These are phyloP conservation scores for Gambelia wislizenii DNA, from an alignment of 2,797 vertebrate genomes.

Conservation along the genomic window DNA sequence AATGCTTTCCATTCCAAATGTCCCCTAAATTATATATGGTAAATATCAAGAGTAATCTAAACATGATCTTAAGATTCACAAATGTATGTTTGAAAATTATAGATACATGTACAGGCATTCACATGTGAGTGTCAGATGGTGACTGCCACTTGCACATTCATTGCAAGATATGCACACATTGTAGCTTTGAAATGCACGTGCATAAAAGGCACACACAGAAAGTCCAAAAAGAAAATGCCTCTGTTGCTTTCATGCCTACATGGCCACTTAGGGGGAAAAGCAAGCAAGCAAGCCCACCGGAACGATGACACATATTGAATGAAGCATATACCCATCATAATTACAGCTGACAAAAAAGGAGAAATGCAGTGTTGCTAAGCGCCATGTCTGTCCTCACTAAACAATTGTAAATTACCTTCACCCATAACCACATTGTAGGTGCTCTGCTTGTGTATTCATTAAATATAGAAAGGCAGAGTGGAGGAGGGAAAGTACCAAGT, in stretches of 20 bases:
- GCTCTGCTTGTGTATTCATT: slow-evolving; percentile 71
- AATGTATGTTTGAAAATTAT: background rate
- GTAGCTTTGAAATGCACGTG: background rate
- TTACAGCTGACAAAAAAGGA: slow-evolving; percentile 48
- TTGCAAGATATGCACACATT: background rate
- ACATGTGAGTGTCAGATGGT: background rate
- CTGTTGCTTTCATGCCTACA: slow-evolving; percentile 33
- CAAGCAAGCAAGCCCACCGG: slow-evolving; percentile 22
- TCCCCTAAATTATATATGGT: background rate
- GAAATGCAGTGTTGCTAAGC: slow-evolving; percentile 72
- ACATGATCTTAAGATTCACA: background rate
- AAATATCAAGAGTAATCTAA: background rate
- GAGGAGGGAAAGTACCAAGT: slow-evolving; percentile 58
- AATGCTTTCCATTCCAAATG: background rate
- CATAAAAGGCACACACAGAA: background rate
- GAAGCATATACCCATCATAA: slow-evolving; percentile 40
- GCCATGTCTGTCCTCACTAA: slow-evolving; percentile 73
- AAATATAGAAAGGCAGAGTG: slow-evolving; percentile 72
- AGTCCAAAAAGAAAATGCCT: background rate
- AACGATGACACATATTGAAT: background rate
- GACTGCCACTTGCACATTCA: background rate
- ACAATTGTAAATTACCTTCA: slow-evolving; percentile 82
- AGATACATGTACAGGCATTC: background rate
- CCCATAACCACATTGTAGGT: slow-evolving; percentile 62
- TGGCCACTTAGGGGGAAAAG: slow-evolving; percentile 28